phyloP scores from a whole-genome alignment of 2,113 vertebrate genomes.

The Thryonomys swinderianus region DNA sequence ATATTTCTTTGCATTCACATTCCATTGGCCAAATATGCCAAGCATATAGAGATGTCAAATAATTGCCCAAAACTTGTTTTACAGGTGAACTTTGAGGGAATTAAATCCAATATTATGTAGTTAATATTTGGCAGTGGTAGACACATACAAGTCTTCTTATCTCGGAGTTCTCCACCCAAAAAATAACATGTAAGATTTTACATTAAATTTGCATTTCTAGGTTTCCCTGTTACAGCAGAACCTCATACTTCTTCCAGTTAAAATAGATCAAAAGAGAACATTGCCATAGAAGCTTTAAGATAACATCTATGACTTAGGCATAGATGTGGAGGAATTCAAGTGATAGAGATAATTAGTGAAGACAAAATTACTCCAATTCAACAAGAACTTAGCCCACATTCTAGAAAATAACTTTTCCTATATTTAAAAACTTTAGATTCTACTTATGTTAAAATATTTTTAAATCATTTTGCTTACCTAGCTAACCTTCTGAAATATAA shows the following conservation, averaged over 20 bases:
- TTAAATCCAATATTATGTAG: not conserved
- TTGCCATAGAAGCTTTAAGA: not conserved
- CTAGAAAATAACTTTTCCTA: not conserved
- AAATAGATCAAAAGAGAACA: not conserved
- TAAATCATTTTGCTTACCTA: not conserved
- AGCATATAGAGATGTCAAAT: not conserved
- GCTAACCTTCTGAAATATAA: constrained; percentile 3
- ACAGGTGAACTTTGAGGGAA: not conserved
- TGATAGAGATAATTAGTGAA: not conserved
- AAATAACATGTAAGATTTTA: constrained; percentile 20
- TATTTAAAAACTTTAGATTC: constrained; percentile 3
- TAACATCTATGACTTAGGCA: not conserved
- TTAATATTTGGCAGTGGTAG: not conserved
- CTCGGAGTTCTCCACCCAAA: not conserved
- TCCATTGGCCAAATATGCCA: not conserved
- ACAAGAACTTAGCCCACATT: not conserved
- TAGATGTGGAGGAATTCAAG: not conserved
- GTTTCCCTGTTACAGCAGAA: not conserved
- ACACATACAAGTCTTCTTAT: not conserved
- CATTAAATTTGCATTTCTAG: not conserved
- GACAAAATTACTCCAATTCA: not conserved
- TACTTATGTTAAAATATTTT: constrained; percentile 15
- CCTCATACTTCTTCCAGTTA: not conserved
- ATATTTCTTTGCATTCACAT: not conserved
- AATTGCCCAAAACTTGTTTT: not conserved